Evolutionary conservation across 2,113 vertebrate genomes (phyloP).

Genomic region (Ploceus nigricollis): DNA sequence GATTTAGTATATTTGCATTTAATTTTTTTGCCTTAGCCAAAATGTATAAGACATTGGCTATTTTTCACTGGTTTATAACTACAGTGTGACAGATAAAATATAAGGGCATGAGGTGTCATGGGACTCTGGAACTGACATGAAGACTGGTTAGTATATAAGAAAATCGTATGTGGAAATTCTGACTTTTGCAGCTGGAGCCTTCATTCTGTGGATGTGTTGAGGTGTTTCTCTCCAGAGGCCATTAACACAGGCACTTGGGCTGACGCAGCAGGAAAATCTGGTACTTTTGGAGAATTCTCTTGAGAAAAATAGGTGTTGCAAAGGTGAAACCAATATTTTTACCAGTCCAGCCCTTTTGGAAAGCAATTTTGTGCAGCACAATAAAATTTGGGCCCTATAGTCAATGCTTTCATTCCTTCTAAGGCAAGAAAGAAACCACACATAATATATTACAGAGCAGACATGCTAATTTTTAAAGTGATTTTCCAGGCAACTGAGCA

Average conservation of each 20-base stretch:
- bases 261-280: not conserved
- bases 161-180: not conserved
- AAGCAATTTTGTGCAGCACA: not conserved
- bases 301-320: not conserved
- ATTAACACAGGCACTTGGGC: not conserved
- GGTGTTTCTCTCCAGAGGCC: not conserved
- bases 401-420: not conserved
- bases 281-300: not conserved
- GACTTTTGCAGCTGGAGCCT: not conserved
- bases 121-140: not conserved
- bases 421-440: not conserved
- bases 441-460: not conserved
- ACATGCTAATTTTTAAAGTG: slow-evolving; percentile 18
- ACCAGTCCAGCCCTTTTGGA: not conserved
- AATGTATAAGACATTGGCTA: not conserved
- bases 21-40: not conserved
- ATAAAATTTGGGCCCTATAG: not conserved
- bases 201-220: not conserved
- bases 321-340: not conserved
- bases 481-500: slow-evolving; percentile 13
- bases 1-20: not conserved
- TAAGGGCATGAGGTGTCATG: not conserved
- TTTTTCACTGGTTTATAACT: not conserved
- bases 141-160: not conserved
- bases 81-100: not conserved